These are phyloP conservation scores for Pedetes capensis DNA, from an alignment of 2,113 vertebrate genomes.

Conservation along the genomic window DNA sequence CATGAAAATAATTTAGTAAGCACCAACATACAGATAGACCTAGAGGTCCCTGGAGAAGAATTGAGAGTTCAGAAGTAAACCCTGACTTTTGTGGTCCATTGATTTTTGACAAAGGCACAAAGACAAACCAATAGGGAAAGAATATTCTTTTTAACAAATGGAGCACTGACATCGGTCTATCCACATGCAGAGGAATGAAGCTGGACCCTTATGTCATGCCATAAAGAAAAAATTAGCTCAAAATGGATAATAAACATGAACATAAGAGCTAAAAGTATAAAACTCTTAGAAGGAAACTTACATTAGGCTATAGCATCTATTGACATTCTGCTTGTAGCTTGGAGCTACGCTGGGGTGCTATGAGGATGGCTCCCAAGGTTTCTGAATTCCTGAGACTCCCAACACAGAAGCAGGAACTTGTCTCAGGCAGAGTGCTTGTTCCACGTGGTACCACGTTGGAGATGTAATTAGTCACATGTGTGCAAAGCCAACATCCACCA, in stretches of 20 bases:
- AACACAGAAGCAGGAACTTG: neutral
- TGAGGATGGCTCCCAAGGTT: neutral
- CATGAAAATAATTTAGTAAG: neutral
- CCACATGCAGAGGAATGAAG: neutral
- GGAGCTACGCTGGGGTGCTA: neutral
- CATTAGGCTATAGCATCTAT: too few species aligned
- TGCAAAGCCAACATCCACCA: neutral
- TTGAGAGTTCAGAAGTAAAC: too few species aligned
- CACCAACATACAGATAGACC: too few species aligned
- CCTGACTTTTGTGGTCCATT: too few species aligned
- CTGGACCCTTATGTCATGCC: neutral
- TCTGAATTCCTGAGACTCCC: neutral
- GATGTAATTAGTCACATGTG: too few species aligned
- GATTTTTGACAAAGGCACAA: too few species aligned
- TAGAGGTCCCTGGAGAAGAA: too few species aligned
- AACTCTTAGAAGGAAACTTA: neutral
- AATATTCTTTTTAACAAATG: too few species aligned
- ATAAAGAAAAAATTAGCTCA: neutral
- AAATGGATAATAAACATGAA: neutral
- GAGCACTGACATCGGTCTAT: too few species aligned
- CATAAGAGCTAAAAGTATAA: neutral
- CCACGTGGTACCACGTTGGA: rapidly evolving
- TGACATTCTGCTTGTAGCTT: neutral
- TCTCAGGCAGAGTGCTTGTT: neutral
- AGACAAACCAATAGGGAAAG: too few species aligned